phyloP scores from a whole-genome alignment of 2,888 invertebrate genomes.

The Baronia brevicornis region DNA sequence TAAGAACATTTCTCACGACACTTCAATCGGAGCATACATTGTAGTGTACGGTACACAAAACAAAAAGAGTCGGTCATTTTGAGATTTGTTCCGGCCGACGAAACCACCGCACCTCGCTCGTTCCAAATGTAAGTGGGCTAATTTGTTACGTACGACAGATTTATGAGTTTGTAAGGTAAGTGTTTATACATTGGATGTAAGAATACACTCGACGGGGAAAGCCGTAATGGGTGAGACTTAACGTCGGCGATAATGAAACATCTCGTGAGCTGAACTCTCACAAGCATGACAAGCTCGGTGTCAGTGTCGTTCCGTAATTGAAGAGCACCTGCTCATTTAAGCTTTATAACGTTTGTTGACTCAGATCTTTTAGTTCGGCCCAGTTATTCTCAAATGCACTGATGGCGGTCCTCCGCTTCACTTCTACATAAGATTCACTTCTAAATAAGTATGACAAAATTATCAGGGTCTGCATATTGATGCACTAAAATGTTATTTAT shows the following conservation, averaged over 20 bases:
- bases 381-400: no score
- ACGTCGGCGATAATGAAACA: slow-evolving; percentile 28
- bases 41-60: slow-evolving; percentile 33
- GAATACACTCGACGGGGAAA: slow-evolving; percentile 34
- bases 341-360: no score
- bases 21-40: slow-evolving; percentile 40
- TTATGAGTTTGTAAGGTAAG: slow-evolving; percentile 39
- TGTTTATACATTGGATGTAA: slow-evolving; percentile 28
- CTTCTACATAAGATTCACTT: no score
- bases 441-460: no score
- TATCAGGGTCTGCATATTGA: no score
- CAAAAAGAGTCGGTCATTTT: slow-evolving; percentile 35
- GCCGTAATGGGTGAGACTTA: slow-evolving; percentile 40
- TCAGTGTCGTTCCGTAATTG: slow-evolving; percentile 24
- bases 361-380: no score
- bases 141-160: slow-evolving; percentile 57
- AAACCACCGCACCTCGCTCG: slow-evolving; percentile 21
- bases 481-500: no score
- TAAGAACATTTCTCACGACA: slow-evolving; percentile 43
- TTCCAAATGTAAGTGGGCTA: slow-evolving; percentile 28
- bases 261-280: slow-evolving; percentile 27
- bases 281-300: slow-evolving; percentile 18
- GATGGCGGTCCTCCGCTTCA: no score
- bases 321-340: slow-evolving; percentile 14
- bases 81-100: slow-evolving; percentile 31